Evolutionary conservation across 2,113 vertebrate genomes (phyloP).

Genomic region (Archocentrus centrarchus): DNA sequence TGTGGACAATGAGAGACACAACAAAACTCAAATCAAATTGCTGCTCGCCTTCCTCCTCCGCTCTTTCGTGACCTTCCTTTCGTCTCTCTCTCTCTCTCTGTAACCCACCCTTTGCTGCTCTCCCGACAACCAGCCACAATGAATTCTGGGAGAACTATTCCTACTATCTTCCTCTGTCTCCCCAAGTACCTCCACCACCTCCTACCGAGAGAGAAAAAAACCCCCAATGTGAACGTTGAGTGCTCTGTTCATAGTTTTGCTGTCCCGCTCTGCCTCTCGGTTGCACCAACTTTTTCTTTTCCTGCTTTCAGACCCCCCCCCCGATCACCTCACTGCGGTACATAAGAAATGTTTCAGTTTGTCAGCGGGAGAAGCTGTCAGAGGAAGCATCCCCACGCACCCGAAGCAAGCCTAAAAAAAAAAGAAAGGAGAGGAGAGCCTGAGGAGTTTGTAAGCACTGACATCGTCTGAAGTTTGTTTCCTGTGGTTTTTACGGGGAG

Average conservation of each 20-base stretch:
- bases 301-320: background rate
- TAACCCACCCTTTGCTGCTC: background rate
- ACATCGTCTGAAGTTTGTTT: constrained; percentile 23
- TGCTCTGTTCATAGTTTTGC: constrained; percentile 45
- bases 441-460: constrained; percentile 24
- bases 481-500: constrained; percentile 26
- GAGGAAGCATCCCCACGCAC: background rate
- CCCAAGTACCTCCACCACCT: constrained; percentile 15
- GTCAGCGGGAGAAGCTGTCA: constrained; percentile 3
- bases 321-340: constrained; percentile 5
- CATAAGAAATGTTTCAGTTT: constrained; percentile 8
- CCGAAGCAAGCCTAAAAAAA: constrained; percentile 12
- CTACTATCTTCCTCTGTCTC: constrained; percentile 25
- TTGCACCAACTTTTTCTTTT: constrained; percentile 16
- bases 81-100: constrained; percentile 39
- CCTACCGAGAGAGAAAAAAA: background rate
- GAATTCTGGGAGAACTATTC: constrained; percentile 62
- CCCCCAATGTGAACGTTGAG: background rate
- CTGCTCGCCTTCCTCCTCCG: constrained; percentile 64
- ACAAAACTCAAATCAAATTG: constrained; percentile 59
- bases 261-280: constrained; percentile 39
- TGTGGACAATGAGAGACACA: constrained; percentile 55
- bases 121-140: constrained; percentile 65
- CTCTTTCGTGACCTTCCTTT: constrained; percentile 37
- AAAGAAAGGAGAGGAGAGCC: background rate